Evolutionary conservation across 2,888 invertebrate species (phyloP).

Genomic region (Prosapia bicincta): DNA sequence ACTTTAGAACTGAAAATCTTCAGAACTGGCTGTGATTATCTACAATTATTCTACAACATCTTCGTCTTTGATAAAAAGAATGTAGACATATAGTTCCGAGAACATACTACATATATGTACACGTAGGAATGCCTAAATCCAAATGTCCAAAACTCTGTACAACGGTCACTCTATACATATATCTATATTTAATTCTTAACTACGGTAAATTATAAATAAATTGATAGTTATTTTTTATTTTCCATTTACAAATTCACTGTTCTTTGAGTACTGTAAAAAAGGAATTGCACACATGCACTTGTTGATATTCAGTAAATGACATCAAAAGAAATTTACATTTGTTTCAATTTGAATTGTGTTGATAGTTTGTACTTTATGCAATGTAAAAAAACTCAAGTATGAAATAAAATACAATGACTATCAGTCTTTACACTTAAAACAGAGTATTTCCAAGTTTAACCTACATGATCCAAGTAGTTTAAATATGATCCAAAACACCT

Average conservation of each 20-base stretch:
- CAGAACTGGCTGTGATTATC: conserved; percentile 15
- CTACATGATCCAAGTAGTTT: no score
- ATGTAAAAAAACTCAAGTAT: no score
- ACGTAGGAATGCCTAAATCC: conserved; percentile 20
- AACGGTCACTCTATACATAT: conserved; percentile 13
- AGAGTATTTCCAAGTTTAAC: no score
- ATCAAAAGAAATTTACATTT: neutral
- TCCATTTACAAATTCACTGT: neutral
- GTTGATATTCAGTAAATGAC: neutral
- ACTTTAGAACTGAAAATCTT: conserved; percentile 4
- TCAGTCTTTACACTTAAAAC: no score
- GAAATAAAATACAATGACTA: no score
- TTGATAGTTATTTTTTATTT: conserved; percentile 5
- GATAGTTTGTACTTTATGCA: neutral
- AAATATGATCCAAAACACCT: no score
- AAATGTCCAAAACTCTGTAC: neutral
- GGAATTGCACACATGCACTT: conserved; percentile 23
- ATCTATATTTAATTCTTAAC: conserved; percentile 14
- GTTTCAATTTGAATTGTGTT: neutral
- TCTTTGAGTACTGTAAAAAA: conserved; percentile 16
- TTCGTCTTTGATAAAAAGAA: conserved; percentile 9
- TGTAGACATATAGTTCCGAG: conserved; percentile 21
- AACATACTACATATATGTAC: conserved; percentile 24
- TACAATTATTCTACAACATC: conserved; percentile 23
- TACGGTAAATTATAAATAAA: conserved; percentile 26